Evolutionary conservation across 1,140 invertebrate species (phyloP), one percentile per base, ranked within the genome.

Genomic region (Acromyrmex charruanus): DNA sequence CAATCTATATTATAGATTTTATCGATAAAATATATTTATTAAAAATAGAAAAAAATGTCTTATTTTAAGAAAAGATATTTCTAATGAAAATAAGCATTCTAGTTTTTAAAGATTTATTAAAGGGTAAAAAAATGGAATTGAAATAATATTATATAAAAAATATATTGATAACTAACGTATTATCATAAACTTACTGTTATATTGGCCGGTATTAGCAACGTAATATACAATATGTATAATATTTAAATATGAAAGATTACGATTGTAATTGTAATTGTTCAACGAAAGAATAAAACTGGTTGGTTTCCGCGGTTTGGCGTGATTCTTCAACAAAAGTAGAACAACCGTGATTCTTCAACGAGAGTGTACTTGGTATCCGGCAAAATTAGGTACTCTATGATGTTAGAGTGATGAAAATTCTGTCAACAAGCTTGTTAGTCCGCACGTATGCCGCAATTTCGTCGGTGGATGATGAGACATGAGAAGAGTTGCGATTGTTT

Each of bases 351-450:
- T 65, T 55, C 18, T 65, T 5, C 21, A 51, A 25, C 49, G 2
- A 79, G 35, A 63, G 55, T 61, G 69, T 84, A 61, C 69, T 84
- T 18, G 39, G n/a, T 14, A 35, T 25, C 10, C 5, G 3, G 39
- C 39, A 18, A 75, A 84, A 61, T 61, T 61, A 55, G 55, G 21
- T 35, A 61, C 55, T 84, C 25, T 39, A 61, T 53, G 66, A 18
- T 63, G 39, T 66, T 81, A 10, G 12, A 69, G 66, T 63, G 44
- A 69, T 18, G 55, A 71, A 82, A 86, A 81, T 72, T 86, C 53
- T 31, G 58, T 85, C 82, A 79, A 85, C 66, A 59, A 71, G 55
- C 44, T 71, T 55, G 55, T 82, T 82, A 82, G 31, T 49, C 39
- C 21, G 59, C 31, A 21, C 25, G 25, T 72, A 49, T 74, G 53